phyloP scores from a whole-genome alignment of 2,888 invertebrate genomes.

The Artemia sinica region DNA sequence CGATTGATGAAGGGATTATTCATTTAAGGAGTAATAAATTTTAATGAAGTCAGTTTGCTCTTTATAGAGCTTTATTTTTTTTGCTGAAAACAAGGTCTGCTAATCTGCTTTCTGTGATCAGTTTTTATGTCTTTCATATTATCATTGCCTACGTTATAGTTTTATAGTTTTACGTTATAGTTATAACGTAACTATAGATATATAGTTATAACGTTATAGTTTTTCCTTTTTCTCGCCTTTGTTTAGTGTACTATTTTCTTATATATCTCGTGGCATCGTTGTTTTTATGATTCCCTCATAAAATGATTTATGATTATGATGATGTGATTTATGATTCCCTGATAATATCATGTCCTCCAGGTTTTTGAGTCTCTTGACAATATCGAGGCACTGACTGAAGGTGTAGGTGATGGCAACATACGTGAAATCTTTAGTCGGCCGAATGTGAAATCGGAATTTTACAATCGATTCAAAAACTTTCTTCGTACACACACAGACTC shows the following conservation, averaged over 20 bases:
- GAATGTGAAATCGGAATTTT: conserved; percentile 86
- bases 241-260: conserved; percentile 2
- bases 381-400: conserved; percentile 73
- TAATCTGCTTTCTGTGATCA: too few species aligned
- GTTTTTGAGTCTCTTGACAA: conserved; percentile 94
- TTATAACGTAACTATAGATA: too few species aligned
- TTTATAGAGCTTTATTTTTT: too few species aligned
- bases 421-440: conserved; percentile 94
- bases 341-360: conserved; percentile 28
- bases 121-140: neutral
- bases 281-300: too few species aligned
- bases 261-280: neutral
- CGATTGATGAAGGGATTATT: too few species aligned
- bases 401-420: conserved; percentile 41
- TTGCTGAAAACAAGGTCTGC: too few species aligned
- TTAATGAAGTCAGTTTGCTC: too few species aligned
- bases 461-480: conserved; percentile 78
- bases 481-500: conserved; percentile 71
- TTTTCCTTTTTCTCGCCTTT: conserved; percentile 18
- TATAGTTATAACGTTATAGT: too few species aligned
- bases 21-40: too few species aligned
- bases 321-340: neutral
- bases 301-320: neutral
- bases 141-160: neutral
- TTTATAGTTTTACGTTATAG: too few species aligned